These are phyloP conservation scores for Metalampra italica DNA, from an alignment of 2,888 invertebrate genomes.

Conservation along the genomic window DNA sequence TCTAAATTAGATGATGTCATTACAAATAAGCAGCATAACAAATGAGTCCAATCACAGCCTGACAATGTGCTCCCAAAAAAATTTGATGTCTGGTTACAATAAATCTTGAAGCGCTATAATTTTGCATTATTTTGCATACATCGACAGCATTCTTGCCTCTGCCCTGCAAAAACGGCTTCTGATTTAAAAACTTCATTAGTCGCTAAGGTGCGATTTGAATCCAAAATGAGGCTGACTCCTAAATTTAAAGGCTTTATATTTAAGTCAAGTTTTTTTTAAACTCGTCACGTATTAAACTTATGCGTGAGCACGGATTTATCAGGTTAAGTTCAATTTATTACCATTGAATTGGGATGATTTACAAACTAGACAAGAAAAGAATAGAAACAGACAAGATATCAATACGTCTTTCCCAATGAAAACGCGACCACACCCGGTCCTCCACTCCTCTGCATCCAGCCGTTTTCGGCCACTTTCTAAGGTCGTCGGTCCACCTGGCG, in stretches of 20 bases:
- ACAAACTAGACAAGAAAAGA: no score
- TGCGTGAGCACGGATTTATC: constrained; percentile 5
- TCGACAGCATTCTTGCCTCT: constrained; percentile 23
- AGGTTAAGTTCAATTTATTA: background rate
- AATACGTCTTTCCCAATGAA: no score
- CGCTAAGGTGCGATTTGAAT: constrained; percentile 12
- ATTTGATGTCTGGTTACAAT: background rate
- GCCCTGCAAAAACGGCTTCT: constrained; percentile 21
- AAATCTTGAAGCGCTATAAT: background rate
- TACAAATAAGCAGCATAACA: background rate
- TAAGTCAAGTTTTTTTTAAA: constrained; percentile 23
- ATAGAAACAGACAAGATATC: no score
- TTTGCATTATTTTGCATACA: constrained; percentile 29
- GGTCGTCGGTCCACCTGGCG: no score
- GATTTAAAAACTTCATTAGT: constrained; percentile 18
- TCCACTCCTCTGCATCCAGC: no score
- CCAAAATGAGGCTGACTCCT: background rate
- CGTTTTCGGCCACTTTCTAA: no score
- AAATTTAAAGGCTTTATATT: constrained; percentile 24
- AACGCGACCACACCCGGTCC: no score
- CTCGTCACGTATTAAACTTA: constrained; percentile 20
- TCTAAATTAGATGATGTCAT: background rate
- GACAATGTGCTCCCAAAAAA: background rate
- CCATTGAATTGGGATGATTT: background rate
- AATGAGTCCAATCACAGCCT: no score